These are phyloP conservation scores for Trichogramma dendrolimi DNA, from an alignment of 2,888 invertebrate genomes.

Conservation along the genomic window DNA sequence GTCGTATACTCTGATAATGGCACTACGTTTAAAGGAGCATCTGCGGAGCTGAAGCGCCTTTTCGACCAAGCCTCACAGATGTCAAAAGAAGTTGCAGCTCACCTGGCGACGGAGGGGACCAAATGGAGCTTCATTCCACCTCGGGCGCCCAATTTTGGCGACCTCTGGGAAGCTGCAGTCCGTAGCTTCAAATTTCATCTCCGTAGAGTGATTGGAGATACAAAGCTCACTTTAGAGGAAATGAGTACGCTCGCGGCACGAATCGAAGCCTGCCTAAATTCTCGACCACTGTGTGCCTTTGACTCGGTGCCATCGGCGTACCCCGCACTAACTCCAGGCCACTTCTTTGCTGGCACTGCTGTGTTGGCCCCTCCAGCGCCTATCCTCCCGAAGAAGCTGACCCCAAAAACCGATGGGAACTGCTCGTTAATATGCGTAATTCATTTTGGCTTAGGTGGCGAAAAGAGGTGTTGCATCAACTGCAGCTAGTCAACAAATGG, in stretches of 20 bases:
- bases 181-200: no score
- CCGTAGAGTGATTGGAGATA: no score
- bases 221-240: background rate
- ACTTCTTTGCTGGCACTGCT: background rate
- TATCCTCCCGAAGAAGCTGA: background rate
- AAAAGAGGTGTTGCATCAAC: constrained; percentile 5
- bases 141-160: background rate
- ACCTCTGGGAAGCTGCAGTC: no score
- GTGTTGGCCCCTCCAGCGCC: background rate
- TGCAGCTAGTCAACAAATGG: background rate
- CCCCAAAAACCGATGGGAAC: background rate
- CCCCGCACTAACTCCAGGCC: background rate
- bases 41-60: background rate
- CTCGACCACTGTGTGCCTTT: background rate
- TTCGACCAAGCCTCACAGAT: background rate
- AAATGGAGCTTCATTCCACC: constrained; percentile 4
- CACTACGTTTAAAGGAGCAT: constrained; percentile 5
- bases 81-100: background rate
- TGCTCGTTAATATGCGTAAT: background rate
- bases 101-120: background rate
- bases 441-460: constrained; percentile 2
- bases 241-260: background rate
- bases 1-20: constrained; percentile 4
- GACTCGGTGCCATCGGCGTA: background rate
- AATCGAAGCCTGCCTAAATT: constrained; percentile 1